These are phyloP conservation scores for Euplexia lucipara DNA, from an alignment of 2,888 invertebrate species.

Conservation along the genomic window DNA sequence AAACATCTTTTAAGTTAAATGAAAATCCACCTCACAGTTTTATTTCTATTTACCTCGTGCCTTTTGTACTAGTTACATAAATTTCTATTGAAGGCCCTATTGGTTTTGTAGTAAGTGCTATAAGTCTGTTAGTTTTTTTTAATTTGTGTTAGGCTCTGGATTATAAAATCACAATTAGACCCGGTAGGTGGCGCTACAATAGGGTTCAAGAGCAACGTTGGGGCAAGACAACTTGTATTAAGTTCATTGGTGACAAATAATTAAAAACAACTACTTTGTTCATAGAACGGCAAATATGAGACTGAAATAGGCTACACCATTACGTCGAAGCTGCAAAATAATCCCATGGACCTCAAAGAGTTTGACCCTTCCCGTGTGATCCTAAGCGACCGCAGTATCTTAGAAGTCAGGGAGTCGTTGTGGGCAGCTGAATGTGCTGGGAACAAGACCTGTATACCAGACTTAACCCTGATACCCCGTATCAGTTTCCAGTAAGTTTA, in stretches of 20 bases:
- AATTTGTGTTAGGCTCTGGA: no score
- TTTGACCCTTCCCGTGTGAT: constrained; percentile 63
- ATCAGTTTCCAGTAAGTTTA: constrained; percentile 62
- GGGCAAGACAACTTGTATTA: no score
- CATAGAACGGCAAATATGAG: constrained; percentile 67
- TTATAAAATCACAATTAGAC: no score
- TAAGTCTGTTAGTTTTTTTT: no score
- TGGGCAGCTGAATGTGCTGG: constrained; percentile 69
- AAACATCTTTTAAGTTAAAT: no score
- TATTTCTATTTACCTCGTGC: no score
- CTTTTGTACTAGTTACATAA: no score
- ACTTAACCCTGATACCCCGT: constrained; percentile 45
- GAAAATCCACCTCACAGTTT: no score
- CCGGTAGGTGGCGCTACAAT: no score
- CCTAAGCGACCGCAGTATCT: constrained; percentile 67
- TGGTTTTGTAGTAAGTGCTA: no score
- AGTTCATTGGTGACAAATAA: background rate
- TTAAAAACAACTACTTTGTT: constrained; percentile 7
- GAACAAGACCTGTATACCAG: constrained; percentile 61
- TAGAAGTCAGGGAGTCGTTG: constrained; percentile 36
- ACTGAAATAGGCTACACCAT: constrained; percentile 66
- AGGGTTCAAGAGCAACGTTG: no score
- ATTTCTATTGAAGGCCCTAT: no score
- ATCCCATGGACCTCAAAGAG: constrained; percentile 33
- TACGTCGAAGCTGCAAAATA: constrained; percentile 58